Evolutionary conservation across 2,888 invertebrate species (phyloP).

Genomic region (Ischnura elegans): DNA sequence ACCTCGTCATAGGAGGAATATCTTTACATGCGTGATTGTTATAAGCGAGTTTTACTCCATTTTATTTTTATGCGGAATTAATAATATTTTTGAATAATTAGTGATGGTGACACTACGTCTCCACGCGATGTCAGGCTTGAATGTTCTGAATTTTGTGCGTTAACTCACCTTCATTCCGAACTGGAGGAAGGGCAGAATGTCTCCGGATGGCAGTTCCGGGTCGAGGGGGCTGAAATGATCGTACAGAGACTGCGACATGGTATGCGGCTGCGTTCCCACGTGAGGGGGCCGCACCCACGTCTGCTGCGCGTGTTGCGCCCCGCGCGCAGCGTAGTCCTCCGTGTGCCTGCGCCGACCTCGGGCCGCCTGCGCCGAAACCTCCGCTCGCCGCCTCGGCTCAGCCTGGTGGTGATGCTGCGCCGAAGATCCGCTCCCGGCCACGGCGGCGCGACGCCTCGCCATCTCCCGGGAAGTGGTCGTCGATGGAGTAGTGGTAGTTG

Average conservation of each 20-base stretch:
- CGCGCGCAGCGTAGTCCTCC: slow-evolving; percentile 9
- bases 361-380: neutral
- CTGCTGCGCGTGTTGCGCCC: neutral
- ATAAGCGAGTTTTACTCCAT: too few species aligned
- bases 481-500: neutral
- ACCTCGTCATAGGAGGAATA: too few species aligned
- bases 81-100: too few species aligned
- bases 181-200: slow-evolving; percentile 85
- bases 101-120: too few species aligned
- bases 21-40: too few species aligned
- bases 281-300: slow-evolving; percentile 18
- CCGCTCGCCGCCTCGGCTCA: neutral
- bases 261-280: slow-evolving; percentile 7
- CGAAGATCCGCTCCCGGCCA: neutral
- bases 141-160: too few species aligned
- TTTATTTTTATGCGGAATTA: too few species aligned
- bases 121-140: too few species aligned
- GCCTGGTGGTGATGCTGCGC: neutral
- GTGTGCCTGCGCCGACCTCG: slow-evolving; percentile 52
- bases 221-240: slow-evolving; percentile 84
- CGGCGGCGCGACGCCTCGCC: neutral
- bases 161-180: slow-evolving; percentile 85
- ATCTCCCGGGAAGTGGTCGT: neutral
- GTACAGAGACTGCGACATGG: slow-evolving; percentile 82
- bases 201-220: slow-evolving; percentile 82